Conservation (phyloP, 2,113 vertebrate species). For the Athene cunicularia region DNA sequence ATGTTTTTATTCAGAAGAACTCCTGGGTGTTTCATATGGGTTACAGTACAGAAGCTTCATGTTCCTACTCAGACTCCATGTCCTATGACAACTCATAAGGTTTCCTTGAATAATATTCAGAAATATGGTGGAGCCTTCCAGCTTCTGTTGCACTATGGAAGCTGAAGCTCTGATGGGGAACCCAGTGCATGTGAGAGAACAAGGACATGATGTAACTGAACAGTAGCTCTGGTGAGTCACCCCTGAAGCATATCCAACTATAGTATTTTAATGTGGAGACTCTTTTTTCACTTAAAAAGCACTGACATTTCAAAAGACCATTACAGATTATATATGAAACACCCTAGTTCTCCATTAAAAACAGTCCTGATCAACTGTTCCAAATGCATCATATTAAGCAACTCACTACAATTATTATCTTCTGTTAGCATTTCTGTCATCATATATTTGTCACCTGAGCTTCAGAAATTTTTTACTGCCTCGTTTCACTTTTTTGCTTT, state of each 20-base stretch:
- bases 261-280: background rate
- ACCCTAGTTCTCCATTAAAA: background rate
- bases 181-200: background rate
- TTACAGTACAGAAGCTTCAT: background rate
- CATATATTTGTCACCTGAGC: background rate
- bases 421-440: background rate
- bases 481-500: background rate
- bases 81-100: background rate
- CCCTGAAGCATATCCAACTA: background rate
- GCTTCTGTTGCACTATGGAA: background rate
- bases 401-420: background rate
- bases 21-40: background rate
- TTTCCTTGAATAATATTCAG: background rate
- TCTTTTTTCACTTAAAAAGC: background rate
- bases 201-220: background rate
- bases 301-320: background rate
- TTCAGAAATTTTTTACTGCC: background rate
- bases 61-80: background rate
- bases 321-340: background rate
- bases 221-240: background rate
- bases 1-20: background rate
- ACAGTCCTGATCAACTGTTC: background rate
- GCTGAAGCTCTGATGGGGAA: accelerated
- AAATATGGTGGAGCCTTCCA: background rate
- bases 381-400: background rate